Conservation (phyloP, 2,797 vertebrate genomes). For the Ptychobarbus kaznakovi region DNA sequence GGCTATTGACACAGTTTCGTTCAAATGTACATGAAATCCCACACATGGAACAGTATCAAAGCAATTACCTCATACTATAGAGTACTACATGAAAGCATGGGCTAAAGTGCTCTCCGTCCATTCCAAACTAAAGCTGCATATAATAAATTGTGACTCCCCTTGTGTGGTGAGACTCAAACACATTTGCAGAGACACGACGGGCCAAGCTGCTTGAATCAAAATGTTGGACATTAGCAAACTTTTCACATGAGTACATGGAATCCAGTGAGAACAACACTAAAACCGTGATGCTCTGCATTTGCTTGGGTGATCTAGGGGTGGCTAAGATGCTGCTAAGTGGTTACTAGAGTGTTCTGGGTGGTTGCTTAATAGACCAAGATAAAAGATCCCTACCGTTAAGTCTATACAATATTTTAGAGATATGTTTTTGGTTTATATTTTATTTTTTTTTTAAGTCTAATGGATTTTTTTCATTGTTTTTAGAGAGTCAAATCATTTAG, state of each 20-base stretch:
- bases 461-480: neutral
- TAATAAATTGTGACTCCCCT: slow-evolving; percentile 24
- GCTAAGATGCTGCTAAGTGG: neutral
- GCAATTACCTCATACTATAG: slow-evolving; percentile 53
- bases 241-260: neutral
- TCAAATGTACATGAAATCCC: slow-evolving; percentile 44
- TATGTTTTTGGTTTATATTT: neutral
- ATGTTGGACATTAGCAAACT: neutral
- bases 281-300: neutral
- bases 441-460: neutral
- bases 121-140: slow-evolving; percentile 41
- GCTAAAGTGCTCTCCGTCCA: slow-evolving; percentile 45
- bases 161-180: slow-evolving; percentile 39
- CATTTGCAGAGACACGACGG: slow-evolving; percentile 37
- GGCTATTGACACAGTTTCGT: slow-evolving; percentile 64
- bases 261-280: neutral
- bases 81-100: slow-evolving; percentile 50
- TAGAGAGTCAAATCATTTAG: neutral
- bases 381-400: neutral
- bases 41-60: slow-evolving; percentile 49
- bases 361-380: neutral
- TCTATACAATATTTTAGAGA: neutral
- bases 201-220: neutral
- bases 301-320: neutral
- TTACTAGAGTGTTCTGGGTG: neutral